A percentile compares a stretch with the other conserved stretches of the same genome.
Evolutionary conservation across 1,140 invertebrate genomes (phyloP).

Genomic region (Cyphomyrmex costatus): DNA sequence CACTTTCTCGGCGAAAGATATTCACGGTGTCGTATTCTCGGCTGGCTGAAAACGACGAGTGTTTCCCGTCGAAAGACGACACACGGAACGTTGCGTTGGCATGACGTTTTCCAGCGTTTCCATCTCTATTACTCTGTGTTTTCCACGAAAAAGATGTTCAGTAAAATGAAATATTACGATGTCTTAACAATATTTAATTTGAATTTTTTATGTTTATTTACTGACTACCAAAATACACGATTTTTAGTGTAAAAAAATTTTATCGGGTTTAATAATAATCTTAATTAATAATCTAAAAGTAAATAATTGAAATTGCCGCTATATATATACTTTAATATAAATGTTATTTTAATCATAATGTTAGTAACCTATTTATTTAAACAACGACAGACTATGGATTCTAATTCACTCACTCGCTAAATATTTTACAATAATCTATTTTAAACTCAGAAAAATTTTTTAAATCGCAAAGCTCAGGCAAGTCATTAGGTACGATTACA

Average conservation of each 20-base stretch:
- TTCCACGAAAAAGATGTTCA: constrained; percentile 8
- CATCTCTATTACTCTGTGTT: constrained; percentile 33
- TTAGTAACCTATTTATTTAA: constrained; percentile 3
- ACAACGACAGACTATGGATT: background rate
- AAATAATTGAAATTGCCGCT: background rate
- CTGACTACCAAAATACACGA: background rate
- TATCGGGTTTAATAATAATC: background rate
- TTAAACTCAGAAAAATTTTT: too few species aligned
- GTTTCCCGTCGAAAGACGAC: constrained; percentile 56
- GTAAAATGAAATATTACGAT: constrained; percentile 5
- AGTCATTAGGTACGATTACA: too few species aligned
- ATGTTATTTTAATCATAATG: constrained; percentile 3
- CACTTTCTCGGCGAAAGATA: constrained; percentile 59
- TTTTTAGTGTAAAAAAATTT: background rate
- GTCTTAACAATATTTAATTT: constrained; percentile 14
- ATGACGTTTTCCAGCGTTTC: constrained; percentile 40
- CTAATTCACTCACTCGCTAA: too few species aligned
- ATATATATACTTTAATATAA: background rate
- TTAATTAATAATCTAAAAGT: background rate
- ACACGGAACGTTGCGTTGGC: constrained; percentile 34
- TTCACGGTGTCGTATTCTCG: constrained; percentile 56
- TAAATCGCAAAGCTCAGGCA: too few species aligned
- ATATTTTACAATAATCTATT: too few species aligned
- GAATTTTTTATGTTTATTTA: background rate
- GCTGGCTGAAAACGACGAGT: constrained; percentile 54